Conservation (phyloP, 2,113 vertebrate genomes). For the Sinosuthora webbiana region DNA sequence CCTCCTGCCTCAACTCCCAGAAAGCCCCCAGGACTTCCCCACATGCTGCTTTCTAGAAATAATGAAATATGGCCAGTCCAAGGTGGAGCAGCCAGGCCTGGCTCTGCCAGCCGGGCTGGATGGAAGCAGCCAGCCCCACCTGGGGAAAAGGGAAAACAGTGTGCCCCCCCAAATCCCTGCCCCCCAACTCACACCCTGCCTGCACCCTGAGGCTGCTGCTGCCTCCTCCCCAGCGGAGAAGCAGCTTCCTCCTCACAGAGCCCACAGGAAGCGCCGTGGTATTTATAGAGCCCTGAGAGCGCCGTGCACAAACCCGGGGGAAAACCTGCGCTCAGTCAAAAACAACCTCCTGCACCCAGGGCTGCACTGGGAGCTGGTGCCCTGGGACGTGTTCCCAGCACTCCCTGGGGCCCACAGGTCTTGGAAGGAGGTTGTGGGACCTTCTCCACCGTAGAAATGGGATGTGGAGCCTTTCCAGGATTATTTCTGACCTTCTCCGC, state of each 20-base stretch:
- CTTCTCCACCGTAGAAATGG: accelerated
- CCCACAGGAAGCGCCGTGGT: slow-evolving; percentile 35
- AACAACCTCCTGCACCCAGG: neutral
- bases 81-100: accelerated
- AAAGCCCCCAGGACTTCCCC: neutral
- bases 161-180: neutral
- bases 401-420: neutral
- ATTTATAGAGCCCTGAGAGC: slow-evolving; percentile 29
- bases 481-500: neutral
- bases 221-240: neutral
- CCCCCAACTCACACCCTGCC: neutral
- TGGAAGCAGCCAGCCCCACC: neutral
- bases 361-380: neutral
- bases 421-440: neutral
- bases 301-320: neutral
- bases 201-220: neutral
- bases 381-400: accelerated
- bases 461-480: neutral
- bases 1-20: neutral
- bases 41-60: neutral
- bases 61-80: accelerated
- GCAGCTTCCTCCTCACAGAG: slow-evolving; percentile 12
- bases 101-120: accelerated
- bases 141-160: neutral
- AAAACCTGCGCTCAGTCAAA: neutral